Evolutionary conservation across 2,113 vertebrate genomes (phyloP), one percentile per base, ranked within the genome.

Genomic region (Macquaria australasica): DNA sequence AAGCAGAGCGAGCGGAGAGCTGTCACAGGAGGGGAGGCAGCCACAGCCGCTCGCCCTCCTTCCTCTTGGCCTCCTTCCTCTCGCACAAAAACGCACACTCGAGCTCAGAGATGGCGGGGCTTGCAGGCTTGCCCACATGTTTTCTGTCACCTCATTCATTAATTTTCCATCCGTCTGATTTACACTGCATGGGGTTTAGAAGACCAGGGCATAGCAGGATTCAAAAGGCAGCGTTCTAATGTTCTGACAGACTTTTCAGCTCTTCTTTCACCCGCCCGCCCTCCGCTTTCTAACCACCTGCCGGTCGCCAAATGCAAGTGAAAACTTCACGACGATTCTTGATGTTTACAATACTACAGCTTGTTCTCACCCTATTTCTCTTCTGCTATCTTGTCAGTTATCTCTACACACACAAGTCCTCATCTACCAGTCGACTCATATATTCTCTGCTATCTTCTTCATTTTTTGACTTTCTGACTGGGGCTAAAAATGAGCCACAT

Each of bases 11-110:
- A 84, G 78, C 67, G 23, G 69, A 76, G 84, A 88, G 89, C 89
- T 93, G 91, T 91, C 82, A 87, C 78, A 82, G 80, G 84, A 87
- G 60, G 85, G 73, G 77, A 89, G 73, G 79, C 84, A 83, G 86
- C 87, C 86, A 70, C 34, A 18, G 66, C 72, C 4, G 15, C 60
- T 82, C 71, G 1, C 77, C 84, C 79, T 72, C 77, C 48, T 76
- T 73, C 85, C 50, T 20, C 60, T 84, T 68, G 3, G 71, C 84
- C 79, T 72, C 77, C 48, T 76, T 73, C 85, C 50, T 20, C 60
- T 84, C 64, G 66, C 60, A 79, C 3, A 58, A 71, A 77, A 12
- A 53, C 25, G 50, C 48, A 53, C 71, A 78, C 41, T 55, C 34
- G 25, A 45, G 60, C 72, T 58, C 34, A 5, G 76, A 72, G 71